These are phyloP conservation scores for Hyalella azteca DNA, from an alignment of 2,888 invertebrate species.

Conservation along the genomic window DNA sequence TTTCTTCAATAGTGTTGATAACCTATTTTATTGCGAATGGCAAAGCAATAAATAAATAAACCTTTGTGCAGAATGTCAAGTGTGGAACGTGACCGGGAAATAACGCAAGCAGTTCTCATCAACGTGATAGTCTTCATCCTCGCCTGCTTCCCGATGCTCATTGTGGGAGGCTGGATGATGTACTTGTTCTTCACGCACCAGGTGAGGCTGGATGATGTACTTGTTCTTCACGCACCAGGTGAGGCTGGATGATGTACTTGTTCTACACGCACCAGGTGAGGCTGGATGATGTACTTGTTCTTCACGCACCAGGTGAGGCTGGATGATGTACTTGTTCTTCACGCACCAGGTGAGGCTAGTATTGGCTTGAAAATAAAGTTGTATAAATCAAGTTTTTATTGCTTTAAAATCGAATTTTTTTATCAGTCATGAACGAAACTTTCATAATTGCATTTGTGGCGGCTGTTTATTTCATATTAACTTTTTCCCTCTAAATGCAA, in stretches of 20 bases:
- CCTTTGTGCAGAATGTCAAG: conserved; percentile 36
- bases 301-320: conserved; percentile 48
- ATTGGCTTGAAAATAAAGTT: too few relatives aligned
- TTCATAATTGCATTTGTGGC: too few relatives aligned
- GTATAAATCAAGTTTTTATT: too few relatives aligned
- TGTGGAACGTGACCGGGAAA: conserved; percentile 48
- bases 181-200: conserved; percentile 49
- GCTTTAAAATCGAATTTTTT: too few relatives aligned
- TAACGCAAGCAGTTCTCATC: conserved; percentile 46
- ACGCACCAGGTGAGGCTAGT: conserved; percentile 48
- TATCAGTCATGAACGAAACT: too few relatives aligned
- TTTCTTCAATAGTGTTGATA: too few relatives aligned
- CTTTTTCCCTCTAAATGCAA: too few relatives aligned
- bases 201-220: conserved; percentile 49
- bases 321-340: conserved; percentile 51
- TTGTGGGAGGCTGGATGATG: conserved; percentile 48
- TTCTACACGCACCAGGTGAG: conserved; percentile 44
- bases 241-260: conserved; percentile 44
- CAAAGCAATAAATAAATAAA: too few relatives aligned
- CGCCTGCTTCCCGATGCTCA: conserved; percentile 48
- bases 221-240: conserved; percentile 50
- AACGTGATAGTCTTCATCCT: conserved; percentile 47
- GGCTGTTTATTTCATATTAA: too few relatives aligned
- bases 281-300: conserved; percentile 50
- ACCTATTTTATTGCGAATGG: too few relatives aligned